Percentiles rank a stretch among this genome's conserved stretches.
Conservation (phyloP, 37 sponge, comb jelly and placozoan species). For the Tethya wilhelma region DNA sequence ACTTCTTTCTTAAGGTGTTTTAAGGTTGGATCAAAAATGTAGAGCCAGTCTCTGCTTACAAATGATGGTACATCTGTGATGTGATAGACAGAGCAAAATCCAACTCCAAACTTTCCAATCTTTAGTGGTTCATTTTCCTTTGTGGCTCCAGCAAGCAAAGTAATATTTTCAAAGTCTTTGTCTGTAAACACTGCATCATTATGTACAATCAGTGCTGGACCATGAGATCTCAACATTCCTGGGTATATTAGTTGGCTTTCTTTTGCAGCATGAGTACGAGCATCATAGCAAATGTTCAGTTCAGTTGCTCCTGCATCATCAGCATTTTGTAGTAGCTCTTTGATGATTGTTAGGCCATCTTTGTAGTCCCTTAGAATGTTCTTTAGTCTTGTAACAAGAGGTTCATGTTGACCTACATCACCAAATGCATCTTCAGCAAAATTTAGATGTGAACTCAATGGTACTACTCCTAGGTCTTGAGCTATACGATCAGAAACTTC, state of each 20-base stretch:
- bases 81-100: conserved; percentile 73
- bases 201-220: conserved; percentile 56
- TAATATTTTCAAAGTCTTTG: conserved; percentile 74
- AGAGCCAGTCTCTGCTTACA: conserved; percentile 36
- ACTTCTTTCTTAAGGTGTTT: conserved; percentile 47
- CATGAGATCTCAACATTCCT: conserved; percentile 50
- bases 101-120: conserved; percentile 75
- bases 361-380: conserved; percentile 68
- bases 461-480: not conserved
- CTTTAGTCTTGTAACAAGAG: conserved; percentile 40
- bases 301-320: conserved; percentile 78
- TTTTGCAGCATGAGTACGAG: conserved; percentile 20
- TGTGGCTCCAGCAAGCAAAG: conserved; percentile 71
- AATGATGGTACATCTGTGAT: conserved; percentile 73
- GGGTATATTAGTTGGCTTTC: conserved; percentile 31
- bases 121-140: conserved; percentile 49
- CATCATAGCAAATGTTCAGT: conserved; percentile 55
- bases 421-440: conserved; percentile 30
- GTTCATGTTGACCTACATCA: conserved; percentile 64
- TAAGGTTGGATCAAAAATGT: conserved; percentile 66
- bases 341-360: conserved; percentile 57
- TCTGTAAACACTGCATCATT: conserved; percentile 54
- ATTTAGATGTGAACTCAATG: conserved; percentile 22
- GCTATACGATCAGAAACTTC: conserved; percentile 6
- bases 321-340: conserved; percentile 74